Base-by-base conservation (phyloP, 23 tunicate species). In the Botrylloides violaceus region DNA sequence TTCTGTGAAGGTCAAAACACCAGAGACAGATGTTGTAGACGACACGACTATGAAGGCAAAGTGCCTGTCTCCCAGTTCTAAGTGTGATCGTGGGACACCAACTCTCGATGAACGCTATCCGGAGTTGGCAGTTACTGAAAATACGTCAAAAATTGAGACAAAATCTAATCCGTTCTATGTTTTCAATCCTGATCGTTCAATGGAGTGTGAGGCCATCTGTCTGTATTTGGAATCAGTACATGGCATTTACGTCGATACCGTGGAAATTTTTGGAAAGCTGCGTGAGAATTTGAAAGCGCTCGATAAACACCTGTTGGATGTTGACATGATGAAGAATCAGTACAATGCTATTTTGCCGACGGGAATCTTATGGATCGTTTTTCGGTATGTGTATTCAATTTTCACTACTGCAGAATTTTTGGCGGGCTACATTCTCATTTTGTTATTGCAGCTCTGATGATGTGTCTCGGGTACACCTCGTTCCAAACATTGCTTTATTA, bases 301-400 rank as follows among this genome's bases (percentile, higher is more conserved):
- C 34, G 74, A 48, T 18, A 77, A 81, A 20, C 62, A 62, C 20
- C 58, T 75, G 30, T 79, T 80, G 3, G 68, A 53, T 27, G 53
- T 9, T 9, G 12, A 15, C 9, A 79, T 65, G 21, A 70, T 80
- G 65, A 38, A 71, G n/a, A 77, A 87, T 22, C 20, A 28, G 28
- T 32, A 32, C 47, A 2, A 56, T 4, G 37, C 1, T 26, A 25
- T 71, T 28, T 64, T 87, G 34, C 73, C 73, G 5, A 66, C 66
- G 23, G 75, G 78, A 25, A 59, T 9, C 2, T 20, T 87, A 34
- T 87, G 95, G 95, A 63, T 80, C 36, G 84, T 87, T 4, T 72
- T 87, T 25, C 76, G 95, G 95, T 87, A 57, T 75, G 47, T 9
- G 25, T 19, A 1, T 19, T 60, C n/a, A 24, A n/a, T 25, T 21